Evolutionary conservation across 2,888 invertebrate species (phyloP).

Genomic region (Trissolcus brochymenae): DNA sequence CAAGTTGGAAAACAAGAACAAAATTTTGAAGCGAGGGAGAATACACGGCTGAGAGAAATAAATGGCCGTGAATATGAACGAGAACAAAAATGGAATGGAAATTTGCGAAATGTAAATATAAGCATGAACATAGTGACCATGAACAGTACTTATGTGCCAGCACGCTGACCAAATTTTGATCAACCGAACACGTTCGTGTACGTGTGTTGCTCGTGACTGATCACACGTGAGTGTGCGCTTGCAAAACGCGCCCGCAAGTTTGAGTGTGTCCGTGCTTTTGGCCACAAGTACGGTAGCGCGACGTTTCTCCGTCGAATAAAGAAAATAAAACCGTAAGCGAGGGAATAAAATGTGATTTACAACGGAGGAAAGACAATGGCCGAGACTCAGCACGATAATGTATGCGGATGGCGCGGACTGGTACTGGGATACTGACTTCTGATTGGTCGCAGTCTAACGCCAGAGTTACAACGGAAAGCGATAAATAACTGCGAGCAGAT

Average conservation of each 20-base stretch:
- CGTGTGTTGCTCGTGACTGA: slow-evolving; percentile 45
- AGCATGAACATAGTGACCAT: slow-evolving; percentile 1
- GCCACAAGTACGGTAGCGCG: slow-evolving; percentile 74
- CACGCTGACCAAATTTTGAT: slow-evolving; percentile 29
- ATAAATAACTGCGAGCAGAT: slow-evolving; percentile 75
- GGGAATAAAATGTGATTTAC: slow-evolving; percentile 77
- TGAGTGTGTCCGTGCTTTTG: slow-evolving; percentile 56
- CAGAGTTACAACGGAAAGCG: slow-evolving; percentile 76
- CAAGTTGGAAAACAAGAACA: not conserved
- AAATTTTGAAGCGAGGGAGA: not conserved
- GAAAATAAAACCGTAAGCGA: slow-evolving; percentile 75
- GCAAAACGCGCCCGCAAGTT: slow-evolving; percentile 52
- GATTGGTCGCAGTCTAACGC: slow-evolving; percentile 74
- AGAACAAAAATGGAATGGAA: not conserved
- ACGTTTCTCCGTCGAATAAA: slow-evolving; percentile 75
- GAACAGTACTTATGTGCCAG: slow-evolving; percentile 2
- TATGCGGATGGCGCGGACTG: slow-evolving; percentile 76
- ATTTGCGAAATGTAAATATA: not conserved
- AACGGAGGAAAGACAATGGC: slow-evolving; percentile 76
- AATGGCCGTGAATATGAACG: slow-evolving; percentile 1
- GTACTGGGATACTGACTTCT: slow-evolving; percentile 75
- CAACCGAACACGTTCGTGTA: slow-evolving; percentile 13
- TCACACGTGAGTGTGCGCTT: slow-evolving; percentile 60
- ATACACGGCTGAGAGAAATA: not conserved
- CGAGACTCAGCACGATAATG: slow-evolving; percentile 74